Conservation (phyloP, 2,113 vertebrate genomes). For the Cinclus mexicanus region DNA sequence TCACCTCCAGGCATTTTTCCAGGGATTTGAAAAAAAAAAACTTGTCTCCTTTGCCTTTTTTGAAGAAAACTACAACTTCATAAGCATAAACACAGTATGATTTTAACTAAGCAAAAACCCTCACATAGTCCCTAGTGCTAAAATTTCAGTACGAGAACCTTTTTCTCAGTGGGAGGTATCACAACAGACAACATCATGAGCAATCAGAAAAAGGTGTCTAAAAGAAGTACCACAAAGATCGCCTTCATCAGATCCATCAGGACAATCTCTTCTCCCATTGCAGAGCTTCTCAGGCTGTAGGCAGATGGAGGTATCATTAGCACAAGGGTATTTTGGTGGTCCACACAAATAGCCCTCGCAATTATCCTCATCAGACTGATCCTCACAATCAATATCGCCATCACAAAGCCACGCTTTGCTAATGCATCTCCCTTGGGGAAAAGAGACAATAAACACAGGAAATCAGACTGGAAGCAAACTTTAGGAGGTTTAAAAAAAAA, state of each 20-base stretch:
- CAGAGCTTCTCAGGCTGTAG: conserved; percentile 94
- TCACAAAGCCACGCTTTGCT: conserved; percentile 98
- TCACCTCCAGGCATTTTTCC: not conserved
- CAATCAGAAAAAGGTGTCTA: not conserved
- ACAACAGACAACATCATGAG: not conserved
- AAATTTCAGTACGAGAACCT: not conserved
- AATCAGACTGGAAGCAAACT: conserved; percentile 47
- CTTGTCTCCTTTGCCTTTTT: not conserved
- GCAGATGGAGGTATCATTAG: conserved; percentile 90
- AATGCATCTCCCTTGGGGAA: conserved; percentile 92
- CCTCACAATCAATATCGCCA: conserved; percentile 97
- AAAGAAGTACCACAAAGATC: conserved; percentile 88
- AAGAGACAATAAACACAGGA: conserved; percentile 65
- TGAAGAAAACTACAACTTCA: not conserved
- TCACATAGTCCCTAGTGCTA: not conserved
- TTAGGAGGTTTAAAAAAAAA: not conserved
- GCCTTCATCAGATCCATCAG: conserved; percentile 95
- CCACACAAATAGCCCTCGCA: conserved; percentile 90
- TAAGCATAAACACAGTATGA: not conserved
- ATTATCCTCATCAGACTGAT: conserved; percentile 94
- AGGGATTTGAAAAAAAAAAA: not conserved
- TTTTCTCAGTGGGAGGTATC: not conserved
- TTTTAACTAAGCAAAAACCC: not conserved
- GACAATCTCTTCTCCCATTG: conserved; percentile 90
- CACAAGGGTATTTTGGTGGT: conserved; percentile 95